A percentile compares a stretch with the other conserved stretches of the same genome.
phyloP scores from a whole-genome alignment of 2,797 vertebrate genomes.

The Harpagifer antarcticus region DNA sequence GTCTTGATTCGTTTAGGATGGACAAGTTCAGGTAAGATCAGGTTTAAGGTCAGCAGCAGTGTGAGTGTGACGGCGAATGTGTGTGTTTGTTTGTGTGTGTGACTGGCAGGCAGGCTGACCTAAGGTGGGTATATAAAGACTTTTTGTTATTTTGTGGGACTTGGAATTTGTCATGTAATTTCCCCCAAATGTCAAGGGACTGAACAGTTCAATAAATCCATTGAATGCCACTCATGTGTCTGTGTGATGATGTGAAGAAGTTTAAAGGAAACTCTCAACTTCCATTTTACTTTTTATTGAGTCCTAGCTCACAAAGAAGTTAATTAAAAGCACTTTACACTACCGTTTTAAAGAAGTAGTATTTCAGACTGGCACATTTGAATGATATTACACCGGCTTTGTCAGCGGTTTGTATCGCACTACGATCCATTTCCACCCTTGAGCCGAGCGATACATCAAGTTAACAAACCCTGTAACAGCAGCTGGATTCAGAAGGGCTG shows the following conservation, averaged over 20 bases:
- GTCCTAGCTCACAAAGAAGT: background rate
- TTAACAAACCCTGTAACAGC: constrained; percentile 49
- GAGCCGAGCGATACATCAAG: constrained; percentile 41
- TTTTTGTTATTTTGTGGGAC: constrained; percentile 64
- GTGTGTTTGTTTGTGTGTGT: constrained; percentile 14
- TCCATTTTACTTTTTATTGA: background rate
- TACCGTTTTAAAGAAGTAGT: background rate
- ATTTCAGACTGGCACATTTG: constrained; percentile 3
- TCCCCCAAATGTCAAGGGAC: constrained; percentile 88
- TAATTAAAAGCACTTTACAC: background rate
- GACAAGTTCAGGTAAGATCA: constrained; percentile 94
- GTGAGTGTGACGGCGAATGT: constrained; percentile 11
- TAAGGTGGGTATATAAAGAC: constrained; percentile 73
- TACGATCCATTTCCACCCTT: constrained; percentile 15
- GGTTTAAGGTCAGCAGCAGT: constrained; percentile 60
- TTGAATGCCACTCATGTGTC: constrained; percentile 86
- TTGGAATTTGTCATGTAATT: constrained; percentile 76
- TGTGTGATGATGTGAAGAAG: background rate
- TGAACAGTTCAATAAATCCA: constrained; percentile 96
- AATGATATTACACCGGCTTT: constrained; percentile 34
- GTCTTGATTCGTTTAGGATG: constrained; percentile 75
- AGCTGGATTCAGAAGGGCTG: background rate
- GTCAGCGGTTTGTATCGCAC: constrained; percentile 11
- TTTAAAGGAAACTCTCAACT: background rate
- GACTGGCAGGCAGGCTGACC: constrained; percentile 56